These are phyloP conservation scores for Zapornia atra DNA, from an alignment of 2,113 vertebrate genomes.

Conservation along the genomic window DNA sequence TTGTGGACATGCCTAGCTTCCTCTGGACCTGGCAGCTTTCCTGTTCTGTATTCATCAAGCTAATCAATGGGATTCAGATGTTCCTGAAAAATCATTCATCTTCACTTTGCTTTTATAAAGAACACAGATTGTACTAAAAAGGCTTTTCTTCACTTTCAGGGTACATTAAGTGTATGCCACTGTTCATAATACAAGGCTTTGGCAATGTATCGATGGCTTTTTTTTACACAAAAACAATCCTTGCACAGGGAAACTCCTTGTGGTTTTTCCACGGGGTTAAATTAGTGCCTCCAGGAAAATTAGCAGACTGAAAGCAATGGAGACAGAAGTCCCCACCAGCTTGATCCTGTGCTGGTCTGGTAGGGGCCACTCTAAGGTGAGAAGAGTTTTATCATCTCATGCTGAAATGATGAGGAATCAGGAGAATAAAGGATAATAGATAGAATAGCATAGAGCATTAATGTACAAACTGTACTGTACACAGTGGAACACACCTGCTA, in stretches of 20 bases:
- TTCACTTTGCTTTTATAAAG: not conserved
- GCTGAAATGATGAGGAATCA: not conserved
- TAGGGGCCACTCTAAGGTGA: not conserved
- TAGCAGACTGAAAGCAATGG: not conserved
- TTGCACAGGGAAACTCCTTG: not conserved
- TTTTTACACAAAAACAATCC: not conserved
- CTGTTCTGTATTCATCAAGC: conserved; percentile 14
- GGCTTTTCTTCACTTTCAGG: not conserved
- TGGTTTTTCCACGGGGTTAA: not conserved
- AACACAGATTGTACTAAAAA: not conserved
- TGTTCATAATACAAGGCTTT: not conserved
- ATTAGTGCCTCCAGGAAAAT: conserved; percentile 34
- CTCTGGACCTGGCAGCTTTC: conserved; percentile 59
- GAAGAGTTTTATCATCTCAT: not conserved
- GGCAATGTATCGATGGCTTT: not conserved
- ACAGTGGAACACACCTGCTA: not conserved
- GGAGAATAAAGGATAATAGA: not conserved
- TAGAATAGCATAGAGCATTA: not conserved
- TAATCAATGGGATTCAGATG: conserved; percentile 55
- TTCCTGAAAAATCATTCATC: conserved; percentile 5
- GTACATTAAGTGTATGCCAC: not conserved
- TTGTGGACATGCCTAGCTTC: conserved; percentile 48
- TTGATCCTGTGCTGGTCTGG: not conserved
- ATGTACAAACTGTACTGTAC: not conserved
- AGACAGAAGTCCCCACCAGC: not conserved